Evolutionary conservation across 1,140 invertebrate species (phyloP).

Genomic region (Saccostrea glomerata): DNA sequence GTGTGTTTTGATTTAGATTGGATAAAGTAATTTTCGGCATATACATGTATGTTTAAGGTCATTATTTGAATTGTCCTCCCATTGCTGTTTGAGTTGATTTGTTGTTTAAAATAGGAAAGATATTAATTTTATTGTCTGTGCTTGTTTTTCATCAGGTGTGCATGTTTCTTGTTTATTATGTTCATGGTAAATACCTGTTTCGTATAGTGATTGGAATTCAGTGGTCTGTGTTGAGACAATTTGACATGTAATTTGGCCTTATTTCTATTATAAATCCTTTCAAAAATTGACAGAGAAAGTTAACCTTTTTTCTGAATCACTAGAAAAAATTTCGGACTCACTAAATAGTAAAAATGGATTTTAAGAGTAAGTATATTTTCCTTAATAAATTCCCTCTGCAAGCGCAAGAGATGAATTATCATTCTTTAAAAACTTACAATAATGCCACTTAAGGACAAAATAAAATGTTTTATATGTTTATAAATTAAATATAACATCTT

Average conservation of each 20-base stretch:
- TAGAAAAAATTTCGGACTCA: background rate
- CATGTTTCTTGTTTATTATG: background rate
- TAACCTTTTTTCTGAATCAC: background rate
- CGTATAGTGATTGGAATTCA: background rate
- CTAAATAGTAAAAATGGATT: background rate
- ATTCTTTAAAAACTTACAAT: background rate
- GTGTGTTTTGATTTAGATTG: background rate
- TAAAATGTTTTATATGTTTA: background rate
- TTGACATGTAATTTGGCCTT: background rate
- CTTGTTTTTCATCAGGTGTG: slow-evolving; percentile 1
- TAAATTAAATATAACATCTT: background rate
- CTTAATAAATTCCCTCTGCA: background rate
- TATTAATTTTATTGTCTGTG: background rate
- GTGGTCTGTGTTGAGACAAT: too few relatives aligned
- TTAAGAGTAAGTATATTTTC: background rate
- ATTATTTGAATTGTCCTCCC: background rate
- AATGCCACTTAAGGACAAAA: background rate
- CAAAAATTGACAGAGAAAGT: background rate
- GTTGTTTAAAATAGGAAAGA: background rate
- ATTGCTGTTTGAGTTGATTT: slow-evolving; percentile 4
- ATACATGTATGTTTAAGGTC: background rate
- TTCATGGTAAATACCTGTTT: slow-evolving; percentile 3
- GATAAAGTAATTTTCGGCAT: background rate
- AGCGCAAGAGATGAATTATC: background rate
- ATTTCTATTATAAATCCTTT: background rate